Evolutionary conservation across 2,888 invertebrate species (phyloP), one percentile per base, ranked within the genome.

Genomic region (Agapetus fuscipes): DNA sequence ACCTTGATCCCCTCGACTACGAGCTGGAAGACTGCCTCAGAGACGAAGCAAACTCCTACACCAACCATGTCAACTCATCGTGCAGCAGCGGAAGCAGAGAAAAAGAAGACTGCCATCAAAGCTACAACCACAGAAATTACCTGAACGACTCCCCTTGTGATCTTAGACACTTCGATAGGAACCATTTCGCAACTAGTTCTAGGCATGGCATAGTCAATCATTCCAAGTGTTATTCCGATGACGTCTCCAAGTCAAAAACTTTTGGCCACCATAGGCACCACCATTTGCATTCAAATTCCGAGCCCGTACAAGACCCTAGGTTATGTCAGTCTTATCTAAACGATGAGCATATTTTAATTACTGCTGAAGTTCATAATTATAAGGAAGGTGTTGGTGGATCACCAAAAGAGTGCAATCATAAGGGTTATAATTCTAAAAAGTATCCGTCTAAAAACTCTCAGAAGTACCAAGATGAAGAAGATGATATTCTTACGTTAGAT

Each of bases 381-480:
- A 69, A 69, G 3, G 69, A 69, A n/a, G 69, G 69, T 30, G 70
- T 70, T 46, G 67, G 68, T n/a, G 69, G 69, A 30, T 69, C 69
- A 39, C 69, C 70, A 16, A 66, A 69, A 43, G 70, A 70, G 48
- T 70, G 70, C 46, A 43, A 43, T 25, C 48, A 43, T 16, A 48
- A 43, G 26, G 37, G 34, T 30, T 37, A 43, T 25, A 38, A 37
- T 16, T 39, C 43, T 9, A 48, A 45, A 34, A 45, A 66, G 64
- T 52, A 66, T 61, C 45, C 33, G 62, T 65, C 33, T 65, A 70
- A 49, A 67, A 69, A 49, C 66, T 67, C 49, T 64, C 68, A 16
- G 28, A 48, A 45, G 20, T 45, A 45, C 17, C 31, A 66, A 50
- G 69, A 67, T 34, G 68, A 67, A 34, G 65, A 61, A 3, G 69